Percentiles rank a stretch among this genome's conserved stretches.
Conservation (phyloP, 2,113 vertebrate species). For the Myanophis thanlyinensis region DNA sequence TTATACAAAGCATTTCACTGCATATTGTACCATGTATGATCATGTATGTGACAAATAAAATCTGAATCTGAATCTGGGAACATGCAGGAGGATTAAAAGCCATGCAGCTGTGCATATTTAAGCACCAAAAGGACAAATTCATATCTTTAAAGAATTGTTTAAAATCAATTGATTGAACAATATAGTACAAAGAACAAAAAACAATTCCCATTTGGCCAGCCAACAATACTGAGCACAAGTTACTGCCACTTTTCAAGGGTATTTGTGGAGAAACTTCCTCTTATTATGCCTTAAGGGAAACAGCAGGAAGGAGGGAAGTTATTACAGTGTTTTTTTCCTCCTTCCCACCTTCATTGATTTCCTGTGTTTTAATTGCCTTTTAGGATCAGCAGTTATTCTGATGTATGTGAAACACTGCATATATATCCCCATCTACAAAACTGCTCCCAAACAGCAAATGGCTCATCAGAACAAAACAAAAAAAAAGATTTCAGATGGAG, state of each 20-base stretch:
- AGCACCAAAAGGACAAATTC: neutral
- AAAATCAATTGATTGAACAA: neutral
- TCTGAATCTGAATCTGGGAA: too few relatives aligned
- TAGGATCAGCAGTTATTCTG: neutral
- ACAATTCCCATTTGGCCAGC: neutral
- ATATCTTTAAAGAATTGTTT: neutral
- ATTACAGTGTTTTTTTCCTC: neutral
- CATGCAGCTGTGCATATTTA: neutral
- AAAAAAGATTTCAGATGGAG: neutral
- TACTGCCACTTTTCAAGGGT: neutral
- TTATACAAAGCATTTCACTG: too few relatives aligned
- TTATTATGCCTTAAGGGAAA: conserved; percentile 10
- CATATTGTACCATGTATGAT: too few relatives aligned
- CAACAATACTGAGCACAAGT: neutral
- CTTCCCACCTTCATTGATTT: neutral
- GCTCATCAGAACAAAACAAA: neutral
- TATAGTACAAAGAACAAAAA: neutral
- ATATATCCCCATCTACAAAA: neutral
- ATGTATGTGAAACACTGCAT: neutral
- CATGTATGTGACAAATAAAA: too few relatives aligned
- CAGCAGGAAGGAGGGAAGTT: conserved; percentile 4
- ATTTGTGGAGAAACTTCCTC: neutral
- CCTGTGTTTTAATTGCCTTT: conserved; percentile 2
- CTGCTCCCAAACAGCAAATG: neutral
- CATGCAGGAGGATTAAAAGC: neutral